These are phyloP conservation scores for Eriosoma lanigerum DNA, from an alignment of 1,140 invertebrate genomes.

Conservation along the genomic window DNA sequence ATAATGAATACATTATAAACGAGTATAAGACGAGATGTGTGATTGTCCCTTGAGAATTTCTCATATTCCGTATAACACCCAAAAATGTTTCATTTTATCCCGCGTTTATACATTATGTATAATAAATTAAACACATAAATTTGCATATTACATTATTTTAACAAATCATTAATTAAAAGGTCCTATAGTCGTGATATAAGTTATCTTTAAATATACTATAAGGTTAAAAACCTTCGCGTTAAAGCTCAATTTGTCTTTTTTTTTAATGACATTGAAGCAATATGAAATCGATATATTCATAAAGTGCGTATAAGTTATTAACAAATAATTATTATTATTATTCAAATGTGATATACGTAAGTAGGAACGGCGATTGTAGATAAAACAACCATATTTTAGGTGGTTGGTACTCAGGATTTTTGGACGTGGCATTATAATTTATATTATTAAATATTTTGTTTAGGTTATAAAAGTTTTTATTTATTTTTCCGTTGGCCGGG, in stretches of 20 bases:
- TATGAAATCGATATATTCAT: no score
- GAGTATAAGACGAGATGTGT: background rate
- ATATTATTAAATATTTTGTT: no score
- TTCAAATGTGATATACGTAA: background rate
- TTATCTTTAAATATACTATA: no score
- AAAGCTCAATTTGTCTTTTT: no score
- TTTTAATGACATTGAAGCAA: no score
- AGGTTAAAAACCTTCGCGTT: conserved; percentile 8
- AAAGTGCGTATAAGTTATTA: no score
- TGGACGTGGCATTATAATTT: background rate
- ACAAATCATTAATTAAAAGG: conserved; percentile 39
- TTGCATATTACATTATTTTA: conserved; percentile 31
- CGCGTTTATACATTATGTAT: conserved; percentile 14
- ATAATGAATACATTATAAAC: no score
- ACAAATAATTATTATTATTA: conserved; percentile 17
- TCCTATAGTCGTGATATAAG: conserved; percentile 7
- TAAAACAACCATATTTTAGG: no score
- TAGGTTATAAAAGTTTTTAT: background rate
- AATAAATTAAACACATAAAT: conserved; percentile 23
- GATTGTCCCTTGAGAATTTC: background rate
- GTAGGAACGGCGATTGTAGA: no score
- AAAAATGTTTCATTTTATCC: conserved; percentile 12
- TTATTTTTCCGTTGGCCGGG: conserved; percentile 11
- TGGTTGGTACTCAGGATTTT: no score
- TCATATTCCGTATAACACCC: background rate